A percentile compares a stretch with the other conserved stretches of the same genome.
These are phyloP conservation scores for Lepidostoma basale DNA, from an alignment of 1,140 invertebrate genomes.

Conservation along the genomic window DNA sequence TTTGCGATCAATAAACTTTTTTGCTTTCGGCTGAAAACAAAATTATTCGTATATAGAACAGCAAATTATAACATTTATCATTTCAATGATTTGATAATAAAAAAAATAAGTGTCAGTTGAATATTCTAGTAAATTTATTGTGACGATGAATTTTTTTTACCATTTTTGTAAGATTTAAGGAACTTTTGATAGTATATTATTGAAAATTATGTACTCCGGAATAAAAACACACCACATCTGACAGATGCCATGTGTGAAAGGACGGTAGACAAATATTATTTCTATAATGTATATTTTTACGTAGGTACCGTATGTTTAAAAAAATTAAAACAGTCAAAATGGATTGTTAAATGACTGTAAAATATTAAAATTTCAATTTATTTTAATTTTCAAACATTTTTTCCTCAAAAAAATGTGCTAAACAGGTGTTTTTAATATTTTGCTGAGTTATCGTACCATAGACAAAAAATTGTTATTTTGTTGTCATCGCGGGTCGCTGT, in stretches of 20 bases:
- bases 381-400: no score
- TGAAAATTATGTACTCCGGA: not conserved
- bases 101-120: no score
- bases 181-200: not conserved
- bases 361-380: no score
- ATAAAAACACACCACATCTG: conserved; percentile 6
- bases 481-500: conserved; percentile 30
- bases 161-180: conserved; percentile 1
- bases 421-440: not conserved
- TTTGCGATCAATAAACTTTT: conserved; percentile 92
- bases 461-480: conserved; percentile 32
- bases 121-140: no score
- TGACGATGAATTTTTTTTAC: not conserved
- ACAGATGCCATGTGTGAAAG: conserved; percentile 35
- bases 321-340: no score
- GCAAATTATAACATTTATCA: no score
- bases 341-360: no score
- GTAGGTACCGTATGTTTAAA: not conserved
- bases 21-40: conserved; percentile 73
- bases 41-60: not conserved
- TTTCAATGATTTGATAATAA: not conserved
- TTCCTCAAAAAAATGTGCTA: no score
- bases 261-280: conserved; percentile 26
- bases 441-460: conserved; percentile 26
- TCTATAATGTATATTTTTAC: not conserved